Base-by-base conservation (phyloP, 2,113 vertebrate genomes). In the Cygnus buccinator region DNA sequence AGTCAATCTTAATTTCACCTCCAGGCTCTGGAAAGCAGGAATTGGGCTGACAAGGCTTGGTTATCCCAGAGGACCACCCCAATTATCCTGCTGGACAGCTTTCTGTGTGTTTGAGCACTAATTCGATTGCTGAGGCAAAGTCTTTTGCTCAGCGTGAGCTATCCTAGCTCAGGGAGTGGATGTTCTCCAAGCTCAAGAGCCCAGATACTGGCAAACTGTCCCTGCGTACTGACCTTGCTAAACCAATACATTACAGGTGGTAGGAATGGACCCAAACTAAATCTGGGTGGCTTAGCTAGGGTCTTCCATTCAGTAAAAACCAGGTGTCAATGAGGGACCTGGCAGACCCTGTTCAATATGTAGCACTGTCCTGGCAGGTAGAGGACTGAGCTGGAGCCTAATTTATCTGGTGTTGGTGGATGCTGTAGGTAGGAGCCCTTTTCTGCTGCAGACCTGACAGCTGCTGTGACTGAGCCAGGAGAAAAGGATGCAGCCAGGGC, bases 11-110 rank as follows among this genome's bases (percentile, higher is more conserved):
- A 68, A 83, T 88, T 90, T 90, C 29, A 14, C 39, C 67, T 62
- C 68, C 59, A 77, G 90, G 71, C 48, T 85, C 87, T 83, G 65
- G 33, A 87, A 91, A 81, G 39, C 33, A 80, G 37, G 22, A 81
- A 33, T 1, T 63, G 41, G 41, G 23, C 46, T 82, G 66, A 16
- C 61, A 67, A 82, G 46, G 44, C 39, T 78, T 2, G 2, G 22
- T 62, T 71, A 67, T 37, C 22, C 66, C 52, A 26, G 50, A 55
- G 43, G n/a, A 62, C 48, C 37, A 14, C 37, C 46, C 74, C 39
- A 52, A 43, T 52, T 82, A 23, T 0, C 12, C 78, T 75, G 22
- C 81, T 88, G 74, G 73, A 37, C 70, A 58, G n/a, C 22, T 71
- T 93, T 79, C 37, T 79, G n/a, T 76, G 48, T 41, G 22, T 72